Evolutionary conservation across 2,888 invertebrate genomes (phyloP), one percentile per base, ranked within the genome.

Genomic region (Calameuta idolon): DNA sequence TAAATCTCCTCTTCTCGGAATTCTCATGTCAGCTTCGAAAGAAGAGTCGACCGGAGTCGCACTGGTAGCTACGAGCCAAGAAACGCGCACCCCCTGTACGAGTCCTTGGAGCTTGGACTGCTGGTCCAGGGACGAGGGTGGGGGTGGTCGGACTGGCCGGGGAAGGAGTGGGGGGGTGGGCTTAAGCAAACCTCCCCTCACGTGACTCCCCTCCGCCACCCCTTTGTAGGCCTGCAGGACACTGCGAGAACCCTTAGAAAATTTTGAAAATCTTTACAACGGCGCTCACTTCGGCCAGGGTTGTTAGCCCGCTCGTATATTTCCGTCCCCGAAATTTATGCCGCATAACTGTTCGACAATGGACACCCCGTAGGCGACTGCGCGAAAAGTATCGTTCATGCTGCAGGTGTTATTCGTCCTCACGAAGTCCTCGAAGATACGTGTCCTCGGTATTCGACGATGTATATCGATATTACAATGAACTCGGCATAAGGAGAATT

Each of bases 1-100:
- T 90, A 90, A 90, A 90, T 90, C 90, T 90, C 89, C 86, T 81
- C 85, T 89, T 78, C 78, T 75, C 73, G 73, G 78, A 78, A 78
- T 78, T 78, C 76, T 78, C 55, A 55, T 55, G 55, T 55, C 71
- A 33, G 71, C 31, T 71, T 33, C 71, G 71, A 71, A 71, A 71
- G 33, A 55, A 23, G 55, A 55, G 55, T 55, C 55, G 23, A 55
- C 23, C 1, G 0, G 55, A 55, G 55, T 55, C 55, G 55, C 55
- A 5, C 55, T 55, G 55, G 55, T 55, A 55, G 55, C 55, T 55
- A 23, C 55, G 55, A 55, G 55, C 55, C 55, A 55, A 55, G 55
- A 55, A 23, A 55, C 55, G 55, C 55, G 55, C 55, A 55, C 23
- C 55, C 55, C 55, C 55, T 55, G 9, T 55, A 55, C 9, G 55